Conservation (phyloP, 1,140 invertebrate genomes). For the Caenorhabditis briggsae region DNA sequence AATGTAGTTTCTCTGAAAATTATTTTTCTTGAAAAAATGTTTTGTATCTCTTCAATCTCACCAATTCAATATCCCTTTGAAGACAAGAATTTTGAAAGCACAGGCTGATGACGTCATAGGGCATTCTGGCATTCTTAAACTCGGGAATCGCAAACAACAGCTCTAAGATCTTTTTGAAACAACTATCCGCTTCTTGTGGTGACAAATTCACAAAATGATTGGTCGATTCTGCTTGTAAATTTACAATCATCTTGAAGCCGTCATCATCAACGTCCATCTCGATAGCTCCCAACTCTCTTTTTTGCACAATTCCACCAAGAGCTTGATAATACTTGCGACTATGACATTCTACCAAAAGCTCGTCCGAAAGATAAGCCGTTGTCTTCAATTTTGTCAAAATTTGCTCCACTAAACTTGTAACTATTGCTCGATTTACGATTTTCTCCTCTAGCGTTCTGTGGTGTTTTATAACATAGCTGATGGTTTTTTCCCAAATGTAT, state of each 20-base stretch:
- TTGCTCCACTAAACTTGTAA: not conserved
- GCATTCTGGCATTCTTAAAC: constrained; percentile 10
- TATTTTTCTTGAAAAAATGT: not conserved
- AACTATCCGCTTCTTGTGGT: not conserved
- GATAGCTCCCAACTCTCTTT: no score
- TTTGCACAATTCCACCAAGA: not conserved
- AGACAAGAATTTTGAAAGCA: constrained; percentile 45
- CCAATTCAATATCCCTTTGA: constrained; percentile 3
- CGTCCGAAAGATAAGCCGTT: not conserved
- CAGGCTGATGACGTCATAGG: not conserved
- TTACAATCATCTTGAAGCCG: not conserved
- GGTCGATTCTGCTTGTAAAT: not conserved
- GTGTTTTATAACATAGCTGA: not conserved
- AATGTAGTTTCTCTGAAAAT: constrained; percentile 37
- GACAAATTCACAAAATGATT: constrained; percentile 23
- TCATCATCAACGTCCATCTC: not conserved
- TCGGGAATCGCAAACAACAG: not conserved
- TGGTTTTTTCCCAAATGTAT: not conserved
- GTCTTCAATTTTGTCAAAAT: not conserved
- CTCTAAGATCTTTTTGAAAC: not conserved
- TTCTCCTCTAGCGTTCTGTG: not conserved
- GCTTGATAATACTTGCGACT: not conserved
- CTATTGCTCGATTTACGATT: not conserved
- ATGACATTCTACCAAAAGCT: not conserved
- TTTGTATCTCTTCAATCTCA: not conserved